phyloP scores from a whole-genome alignment of 2,797 vertebrate genomes.

The Eulemur coronatus region DNA sequence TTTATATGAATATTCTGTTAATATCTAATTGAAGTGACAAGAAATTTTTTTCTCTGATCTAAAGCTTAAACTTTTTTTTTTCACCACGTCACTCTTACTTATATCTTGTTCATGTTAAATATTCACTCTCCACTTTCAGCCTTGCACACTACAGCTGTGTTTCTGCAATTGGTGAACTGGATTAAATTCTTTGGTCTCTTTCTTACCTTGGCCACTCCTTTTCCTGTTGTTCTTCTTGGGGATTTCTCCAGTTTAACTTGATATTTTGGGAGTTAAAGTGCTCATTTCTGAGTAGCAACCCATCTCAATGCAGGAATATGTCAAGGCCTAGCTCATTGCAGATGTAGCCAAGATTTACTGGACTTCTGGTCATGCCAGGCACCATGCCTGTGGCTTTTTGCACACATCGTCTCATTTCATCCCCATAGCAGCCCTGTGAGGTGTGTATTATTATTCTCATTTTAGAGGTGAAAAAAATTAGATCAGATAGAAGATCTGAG shows the following conservation, averaged over 20 bases:
- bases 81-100: slow-evolving; percentile 50
- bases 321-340: not conserved
- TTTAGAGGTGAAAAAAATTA: not conserved
- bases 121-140: slow-evolving; percentile 10
- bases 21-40: slow-evolving; percentile 59
- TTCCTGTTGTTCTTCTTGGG: not conserved
- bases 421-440: not conserved
- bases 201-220: not conserved
- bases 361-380: not conserved
- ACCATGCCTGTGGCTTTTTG: not conserved
- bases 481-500: not conserved
- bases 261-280: not conserved
- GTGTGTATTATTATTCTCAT: not conserved
- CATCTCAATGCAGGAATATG: not conserved
- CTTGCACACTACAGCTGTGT: not conserved
- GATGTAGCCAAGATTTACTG: not conserved
- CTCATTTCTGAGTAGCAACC: not conserved
- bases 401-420: not conserved
- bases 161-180: not conserved
- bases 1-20: slow-evolving; percentile 56
- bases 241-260: not conserved
- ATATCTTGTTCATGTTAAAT: slow-evolving; percentile 43
- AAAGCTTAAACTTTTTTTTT: slow-evolving; percentile 44
- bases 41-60: slow-evolving; percentile 13
- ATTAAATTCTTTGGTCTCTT: slow-evolving; percentile 3